Conservation (phyloP, 2,113 vertebrate species). For the Pholis gunnellus region DNA sequence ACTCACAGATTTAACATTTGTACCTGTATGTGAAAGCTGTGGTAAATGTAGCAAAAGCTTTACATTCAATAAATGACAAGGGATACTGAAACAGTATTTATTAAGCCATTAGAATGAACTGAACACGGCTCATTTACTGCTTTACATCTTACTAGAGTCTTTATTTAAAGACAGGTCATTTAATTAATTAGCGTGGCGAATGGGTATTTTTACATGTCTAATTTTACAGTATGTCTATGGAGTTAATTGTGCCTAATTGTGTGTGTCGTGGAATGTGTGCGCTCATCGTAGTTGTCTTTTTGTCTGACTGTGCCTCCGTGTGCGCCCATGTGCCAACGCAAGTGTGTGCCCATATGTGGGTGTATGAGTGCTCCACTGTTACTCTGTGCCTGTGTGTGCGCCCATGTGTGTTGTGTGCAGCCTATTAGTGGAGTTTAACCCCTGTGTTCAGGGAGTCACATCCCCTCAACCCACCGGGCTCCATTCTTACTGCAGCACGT, state of each 20-base stretch:
- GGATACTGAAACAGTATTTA: neutral
- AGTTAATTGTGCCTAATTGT: conserved; percentile 55
- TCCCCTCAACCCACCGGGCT: conserved; percentile 77
- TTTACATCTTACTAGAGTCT: conserved; percentile 26
- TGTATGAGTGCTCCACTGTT: conserved; percentile 60
- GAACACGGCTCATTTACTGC: conserved; percentile 10
- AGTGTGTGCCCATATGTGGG: conserved; percentile 72
- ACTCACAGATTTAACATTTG: neutral
- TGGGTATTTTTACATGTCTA: conserved; percentile 44
- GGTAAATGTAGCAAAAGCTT: neutral
- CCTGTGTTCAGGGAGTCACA: conserved; percentile 81
- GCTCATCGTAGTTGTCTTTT: conserved; percentile 61
- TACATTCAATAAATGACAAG: neutral
- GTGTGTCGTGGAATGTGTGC: conserved; percentile 67
- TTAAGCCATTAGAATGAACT: conserved; percentile 3
- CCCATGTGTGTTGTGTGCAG: conserved; percentile 71
- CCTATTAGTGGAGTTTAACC: conserved; percentile 85
- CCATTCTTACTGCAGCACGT: conserved; percentile 82
- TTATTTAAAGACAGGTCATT: conserved; percentile 47
- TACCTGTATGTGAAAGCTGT: neutral
- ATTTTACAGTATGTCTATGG: conserved; percentile 52
- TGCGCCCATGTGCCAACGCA: conserved; percentile 60
- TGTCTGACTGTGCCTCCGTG: conserved; percentile 55
- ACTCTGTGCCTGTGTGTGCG: conserved; percentile 49
- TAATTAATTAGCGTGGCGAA: conserved; percentile 45